Evolutionary conservation across 2,888 invertebrate species (phyloP).

Genomic region (Amblyjoppa fuscipennis): DNA sequence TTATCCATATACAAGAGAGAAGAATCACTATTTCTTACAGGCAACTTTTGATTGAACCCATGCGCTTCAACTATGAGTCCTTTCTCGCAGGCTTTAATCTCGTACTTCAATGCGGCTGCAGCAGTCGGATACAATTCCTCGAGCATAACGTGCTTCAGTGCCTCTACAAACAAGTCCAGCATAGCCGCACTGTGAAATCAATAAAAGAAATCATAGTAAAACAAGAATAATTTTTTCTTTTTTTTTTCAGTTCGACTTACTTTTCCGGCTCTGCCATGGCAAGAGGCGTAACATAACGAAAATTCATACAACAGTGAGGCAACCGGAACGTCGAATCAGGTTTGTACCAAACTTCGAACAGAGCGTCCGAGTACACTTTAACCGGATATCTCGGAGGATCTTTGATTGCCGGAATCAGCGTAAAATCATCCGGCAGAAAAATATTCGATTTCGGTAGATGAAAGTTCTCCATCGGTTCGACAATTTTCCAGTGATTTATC

Average conservation of each 20-base stretch:
- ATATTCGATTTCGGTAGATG: constrained; percentile 90
- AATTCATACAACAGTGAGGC: constrained; percentile 91
- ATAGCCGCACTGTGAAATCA: constrained; percentile 86
- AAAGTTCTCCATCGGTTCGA: constrained; percentile 87
- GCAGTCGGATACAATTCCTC: constrained; percentile 91
- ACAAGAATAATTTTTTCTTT: not conserved
- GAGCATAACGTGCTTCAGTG: constrained; percentile 88
- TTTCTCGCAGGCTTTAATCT: constrained; percentile 88
- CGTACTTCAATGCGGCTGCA: constrained; percentile 89
- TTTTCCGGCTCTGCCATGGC: constrained; percentile 88
- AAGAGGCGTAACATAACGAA: constrained; percentile 91
- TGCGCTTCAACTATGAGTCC: constrained; percentile 89
- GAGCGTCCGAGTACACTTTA: constrained; percentile 86
- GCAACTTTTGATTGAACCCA: constrained; percentile 91
- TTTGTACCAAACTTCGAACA: constrained; percentile 92
- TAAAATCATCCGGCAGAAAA: constrained; percentile 91
- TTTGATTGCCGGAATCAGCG: constrained; percentile 85
- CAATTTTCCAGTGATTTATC: constrained; percentile 88
- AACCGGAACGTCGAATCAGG: constrained; percentile 93
- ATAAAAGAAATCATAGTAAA: constrained; percentile 9
- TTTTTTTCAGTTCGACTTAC: constrained; percentile 85
- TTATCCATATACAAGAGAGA: not conserved
- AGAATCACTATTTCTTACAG: constrained; percentile 88
- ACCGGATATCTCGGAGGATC: constrained; percentile 86
- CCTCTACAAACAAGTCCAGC: constrained; percentile 87